Conservation (phyloP, 2,797 vertebrate species). For the Halcyon badia region DNA sequence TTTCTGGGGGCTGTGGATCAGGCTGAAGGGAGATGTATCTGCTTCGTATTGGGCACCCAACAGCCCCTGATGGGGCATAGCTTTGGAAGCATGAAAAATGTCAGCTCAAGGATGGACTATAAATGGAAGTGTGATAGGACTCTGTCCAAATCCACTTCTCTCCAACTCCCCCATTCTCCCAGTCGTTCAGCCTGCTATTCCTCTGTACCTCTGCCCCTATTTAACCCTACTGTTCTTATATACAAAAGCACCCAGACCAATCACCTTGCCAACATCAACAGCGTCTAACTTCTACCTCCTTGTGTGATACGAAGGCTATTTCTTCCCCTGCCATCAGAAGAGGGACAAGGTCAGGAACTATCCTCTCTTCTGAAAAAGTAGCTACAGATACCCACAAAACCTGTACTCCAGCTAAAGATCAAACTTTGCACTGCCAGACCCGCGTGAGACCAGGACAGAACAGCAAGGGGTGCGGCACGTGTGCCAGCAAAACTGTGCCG, state of each 20-base stretch:
- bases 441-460: neutral
- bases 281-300: neutral
- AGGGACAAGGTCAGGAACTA: neutral
- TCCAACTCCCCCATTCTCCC: neutral
- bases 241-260: neutral
- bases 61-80: accelerated
- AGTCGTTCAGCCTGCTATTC: neutral
- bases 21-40: neutral
- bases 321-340: neutral
- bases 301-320: neutral
- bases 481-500: neutral
- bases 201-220: neutral
- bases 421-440: neutral
- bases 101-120: neutral
- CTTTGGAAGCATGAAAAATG: neutral
- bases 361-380: neutral
- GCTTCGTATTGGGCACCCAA: accelerated
- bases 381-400: neutral
- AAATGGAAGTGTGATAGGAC: neutral
- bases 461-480: neutral
- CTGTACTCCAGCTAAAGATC: neutral
- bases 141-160: neutral
- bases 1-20: neutral
- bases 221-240: neutral
- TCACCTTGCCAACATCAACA: neutral